Conservation (phyloP, 2,113 vertebrate species). For the Merops nubicus region DNA sequence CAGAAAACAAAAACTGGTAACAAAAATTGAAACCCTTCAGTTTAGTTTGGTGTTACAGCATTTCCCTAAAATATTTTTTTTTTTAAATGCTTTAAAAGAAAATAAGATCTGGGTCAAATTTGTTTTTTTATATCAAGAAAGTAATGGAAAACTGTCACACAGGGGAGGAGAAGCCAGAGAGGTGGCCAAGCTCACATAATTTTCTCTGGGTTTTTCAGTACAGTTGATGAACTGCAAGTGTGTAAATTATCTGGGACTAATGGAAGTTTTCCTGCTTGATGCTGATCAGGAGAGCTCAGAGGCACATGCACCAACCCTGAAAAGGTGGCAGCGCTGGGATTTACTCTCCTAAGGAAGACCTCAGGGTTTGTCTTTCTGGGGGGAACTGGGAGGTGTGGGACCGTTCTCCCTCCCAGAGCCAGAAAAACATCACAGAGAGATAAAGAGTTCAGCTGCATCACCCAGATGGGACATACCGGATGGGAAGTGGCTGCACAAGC, state of each 20-base stretch:
- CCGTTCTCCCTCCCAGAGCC: neutral
- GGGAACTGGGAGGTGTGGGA: too few species aligned
- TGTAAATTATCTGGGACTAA: neutral
- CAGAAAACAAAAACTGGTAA: neutral
- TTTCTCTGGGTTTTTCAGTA: neutral
- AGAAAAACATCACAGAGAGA: neutral
- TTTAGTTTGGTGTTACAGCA: neutral
- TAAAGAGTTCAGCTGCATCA: neutral
- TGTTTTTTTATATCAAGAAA: neutral
- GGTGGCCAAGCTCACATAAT: neutral
- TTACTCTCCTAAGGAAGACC: neutral
- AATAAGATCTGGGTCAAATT: neutral
- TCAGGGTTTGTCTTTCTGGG: neutral
- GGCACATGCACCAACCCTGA: neutral
- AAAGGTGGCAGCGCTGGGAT: neutral
- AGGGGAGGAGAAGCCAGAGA: neutral
- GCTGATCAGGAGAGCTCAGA: neutral
- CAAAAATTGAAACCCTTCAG: neutral
- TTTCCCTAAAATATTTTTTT: neutral
- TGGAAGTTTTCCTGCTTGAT: neutral
- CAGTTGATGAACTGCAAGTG: accelerated
- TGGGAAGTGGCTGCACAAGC: neutral
- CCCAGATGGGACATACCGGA: neutral
- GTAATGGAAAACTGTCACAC: neutral
- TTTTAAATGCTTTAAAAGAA: neutral